Evolutionary conservation across 2,113 vertebrate genomes (phyloP).

Genomic region (Indicator maculatus): DNA sequence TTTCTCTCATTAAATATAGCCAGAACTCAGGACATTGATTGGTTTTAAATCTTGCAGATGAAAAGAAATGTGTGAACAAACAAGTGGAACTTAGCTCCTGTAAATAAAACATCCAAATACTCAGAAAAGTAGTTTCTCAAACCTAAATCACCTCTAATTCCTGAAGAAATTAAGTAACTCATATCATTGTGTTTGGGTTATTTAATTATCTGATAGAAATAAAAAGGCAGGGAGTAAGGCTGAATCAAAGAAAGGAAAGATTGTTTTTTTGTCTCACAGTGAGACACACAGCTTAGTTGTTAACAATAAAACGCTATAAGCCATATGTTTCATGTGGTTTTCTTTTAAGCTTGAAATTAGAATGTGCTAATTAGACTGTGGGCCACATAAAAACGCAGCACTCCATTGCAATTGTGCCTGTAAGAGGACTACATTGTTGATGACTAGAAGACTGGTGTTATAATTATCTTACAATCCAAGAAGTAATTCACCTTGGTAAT

Average conservation of each 20-base stretch:
- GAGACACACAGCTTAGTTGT: constrained; percentile 38
- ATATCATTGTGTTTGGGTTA: constrained; percentile 71
- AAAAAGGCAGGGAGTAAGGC: constrained; percentile 30
- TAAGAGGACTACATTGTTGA: constrained; percentile 34
- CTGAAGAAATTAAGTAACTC: constrained; percentile 61
- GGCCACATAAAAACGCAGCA: constrained; percentile 62
- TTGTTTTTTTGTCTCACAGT: constrained; percentile 64
- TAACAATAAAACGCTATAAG: constrained; percentile 68
- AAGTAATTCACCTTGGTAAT: constrained; percentile 61
- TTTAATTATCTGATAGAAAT: constrained; percentile 71
- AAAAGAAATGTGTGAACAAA: constrained; percentile 29
- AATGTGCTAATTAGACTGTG: constrained; percentile 69
- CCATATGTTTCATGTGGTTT: constrained; percentile 61
- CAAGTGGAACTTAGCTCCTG: not conserved
- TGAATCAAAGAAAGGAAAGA: constrained; percentile 67
- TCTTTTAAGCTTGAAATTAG: constrained; percentile 72
- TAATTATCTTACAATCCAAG: constrained; percentile 62
- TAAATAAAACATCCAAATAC: constrained; percentile 33
- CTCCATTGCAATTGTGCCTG: constrained; percentile 37
- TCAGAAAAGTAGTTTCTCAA: constrained; percentile 40
- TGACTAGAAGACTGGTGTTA: not conserved
- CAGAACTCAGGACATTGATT: not conserved
- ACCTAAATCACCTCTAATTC: constrained; percentile 63
- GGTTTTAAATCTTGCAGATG: constrained; percentile 24
- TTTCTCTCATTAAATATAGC: not conserved